Conservation (phyloP, 2,888 invertebrate species). For the Hedya salicella region DNA sequence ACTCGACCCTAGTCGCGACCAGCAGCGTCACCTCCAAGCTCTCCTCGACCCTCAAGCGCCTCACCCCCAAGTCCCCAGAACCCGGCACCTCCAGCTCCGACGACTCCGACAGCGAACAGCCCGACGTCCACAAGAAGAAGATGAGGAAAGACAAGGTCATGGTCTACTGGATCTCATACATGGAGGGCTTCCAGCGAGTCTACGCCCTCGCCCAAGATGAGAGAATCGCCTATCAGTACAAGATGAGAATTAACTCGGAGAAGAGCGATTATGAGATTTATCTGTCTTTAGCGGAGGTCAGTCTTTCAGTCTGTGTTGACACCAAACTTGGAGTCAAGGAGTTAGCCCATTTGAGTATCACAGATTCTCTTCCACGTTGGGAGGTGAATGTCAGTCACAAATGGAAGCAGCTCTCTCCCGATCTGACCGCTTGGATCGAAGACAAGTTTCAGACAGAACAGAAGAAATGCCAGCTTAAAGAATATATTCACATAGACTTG, state of each 20-base stretch:
- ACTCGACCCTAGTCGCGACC: conserved; percentile 76
- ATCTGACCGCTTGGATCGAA: conserved; percentile 92
- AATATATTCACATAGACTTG: conserved; percentile 92
- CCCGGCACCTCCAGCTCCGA: conserved; percentile 86
- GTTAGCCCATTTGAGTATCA: conserved; percentile 87
- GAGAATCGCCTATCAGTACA: conserved; percentile 86
- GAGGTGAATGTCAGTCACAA: conserved; percentile 91
- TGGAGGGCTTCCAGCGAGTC: conserved; percentile 90
- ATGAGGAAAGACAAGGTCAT: conserved; percentile 90
- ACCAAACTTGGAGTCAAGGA: conserved; percentile 82
- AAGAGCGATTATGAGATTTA: conserved; percentile 88
- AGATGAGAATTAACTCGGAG: conserved; percentile 87
- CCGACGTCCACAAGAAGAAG: conserved; percentile 82
- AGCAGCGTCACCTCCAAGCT: conserved; percentile 83
- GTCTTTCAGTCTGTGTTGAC: conserved; percentile 85
- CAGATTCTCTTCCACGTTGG: conserved; percentile 91
- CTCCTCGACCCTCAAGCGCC: conserved; percentile 81
- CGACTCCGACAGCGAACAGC: conserved; percentile 83
- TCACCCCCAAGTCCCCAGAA: conserved; percentile 81
- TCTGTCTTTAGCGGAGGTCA: conserved; percentile 88
- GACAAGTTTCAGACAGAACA: conserved; percentile 89
- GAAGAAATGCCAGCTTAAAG: conserved; percentile 90
- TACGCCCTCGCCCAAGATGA: conserved; percentile 91
- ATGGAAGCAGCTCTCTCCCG: conserved; percentile 91
- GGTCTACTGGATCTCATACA: conserved; percentile 92